These are phyloP conservation scores for Erpornis zantholeuca DNA, from an alignment of 2,113 vertebrate species.

Conservation along the genomic window DNA sequence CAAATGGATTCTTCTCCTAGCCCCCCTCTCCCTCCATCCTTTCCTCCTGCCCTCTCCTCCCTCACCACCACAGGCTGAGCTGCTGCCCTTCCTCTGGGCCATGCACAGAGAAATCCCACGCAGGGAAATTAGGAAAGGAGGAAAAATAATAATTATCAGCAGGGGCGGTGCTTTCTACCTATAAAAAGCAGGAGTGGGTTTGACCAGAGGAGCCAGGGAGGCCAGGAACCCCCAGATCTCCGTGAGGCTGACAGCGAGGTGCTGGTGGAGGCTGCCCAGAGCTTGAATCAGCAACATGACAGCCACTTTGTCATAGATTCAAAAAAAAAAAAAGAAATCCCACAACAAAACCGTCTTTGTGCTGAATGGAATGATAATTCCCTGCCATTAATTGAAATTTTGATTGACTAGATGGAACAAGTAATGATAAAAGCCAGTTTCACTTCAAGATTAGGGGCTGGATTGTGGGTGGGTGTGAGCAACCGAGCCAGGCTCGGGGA, in stretches of 20 bases:
- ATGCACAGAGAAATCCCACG: fast-evolving
- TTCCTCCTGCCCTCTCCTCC: background rate
- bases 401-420: background rate
- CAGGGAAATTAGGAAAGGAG: background rate
- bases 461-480: background rate
- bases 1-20: slow-evolving; percentile 1
- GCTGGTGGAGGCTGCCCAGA: background rate
- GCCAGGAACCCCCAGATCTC: fast-evolving
- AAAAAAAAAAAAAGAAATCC: background rate
- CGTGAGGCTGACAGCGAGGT: fast-evolving
- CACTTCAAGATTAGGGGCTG: background rate
- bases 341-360: background rate
- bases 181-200: background rate
- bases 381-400: background rate
- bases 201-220: background rate
- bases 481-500: background rate
- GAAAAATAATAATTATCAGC: background rate
- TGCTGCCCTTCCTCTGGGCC: background rate
- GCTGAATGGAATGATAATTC: background rate
- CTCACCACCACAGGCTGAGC: background rate
- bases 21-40: background rate
- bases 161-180: background rate
- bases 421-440: background rate
- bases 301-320: background rate
- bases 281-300: too few species aligned